Evolutionary conservation across 1,140 invertebrate species (phyloP).

Genomic region (Bombus difficillimus): DNA sequence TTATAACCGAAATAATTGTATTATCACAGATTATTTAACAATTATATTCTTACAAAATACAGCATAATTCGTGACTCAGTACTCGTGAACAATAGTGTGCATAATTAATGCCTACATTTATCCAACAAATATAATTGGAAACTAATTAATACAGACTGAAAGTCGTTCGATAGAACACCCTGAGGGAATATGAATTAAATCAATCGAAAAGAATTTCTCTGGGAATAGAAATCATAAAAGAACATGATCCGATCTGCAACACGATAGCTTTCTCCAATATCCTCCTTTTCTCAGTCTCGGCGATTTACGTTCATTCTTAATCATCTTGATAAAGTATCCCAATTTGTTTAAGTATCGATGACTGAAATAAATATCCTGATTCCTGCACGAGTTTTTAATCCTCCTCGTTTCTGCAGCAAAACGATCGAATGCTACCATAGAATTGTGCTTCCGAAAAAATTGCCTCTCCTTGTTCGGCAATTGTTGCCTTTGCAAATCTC

Average conservation of each 20-base stretch:
- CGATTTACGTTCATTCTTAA: constrained; percentile 1
- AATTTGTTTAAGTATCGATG: neutral
- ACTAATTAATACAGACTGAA: neutral
- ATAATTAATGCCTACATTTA: neutral
- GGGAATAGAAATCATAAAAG: neutral
- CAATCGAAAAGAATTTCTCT: neutral
- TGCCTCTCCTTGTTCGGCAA: neutral
- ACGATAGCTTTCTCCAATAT: neutral
- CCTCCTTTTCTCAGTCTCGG: neutral
- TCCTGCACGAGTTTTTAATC: neutral
- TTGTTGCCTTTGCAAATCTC: too few relatives aligned
- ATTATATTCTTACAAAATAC: neutral
- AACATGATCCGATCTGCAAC: neutral
- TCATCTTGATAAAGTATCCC: neutral
- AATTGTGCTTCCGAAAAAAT: neutral
- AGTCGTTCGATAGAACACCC: too few relatives aligned
- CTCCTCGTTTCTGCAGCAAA: neutral
- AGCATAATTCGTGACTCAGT: neutral
- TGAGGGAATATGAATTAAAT: neutral
- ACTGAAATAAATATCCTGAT: neutral
- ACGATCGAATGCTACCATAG: neutral
- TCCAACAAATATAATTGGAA: neutral
- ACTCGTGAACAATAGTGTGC: neutral
- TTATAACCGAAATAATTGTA: neutral
- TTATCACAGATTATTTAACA: neutral